Conservation (phyloP, 92 coral and sea anemone species). For the Phenganax stokvisi region DNA sequence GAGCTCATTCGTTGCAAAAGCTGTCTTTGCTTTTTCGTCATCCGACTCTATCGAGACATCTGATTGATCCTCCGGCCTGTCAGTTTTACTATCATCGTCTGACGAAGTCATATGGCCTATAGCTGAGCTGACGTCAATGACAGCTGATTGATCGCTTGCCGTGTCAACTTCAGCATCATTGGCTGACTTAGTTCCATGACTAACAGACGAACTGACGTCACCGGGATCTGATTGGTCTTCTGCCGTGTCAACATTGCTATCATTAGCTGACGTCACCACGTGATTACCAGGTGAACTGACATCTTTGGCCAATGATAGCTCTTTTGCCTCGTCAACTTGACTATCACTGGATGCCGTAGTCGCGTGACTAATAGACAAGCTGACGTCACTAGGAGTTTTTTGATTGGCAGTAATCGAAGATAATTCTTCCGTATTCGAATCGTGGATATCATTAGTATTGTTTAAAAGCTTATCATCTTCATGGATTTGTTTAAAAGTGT, state of each 20-base stretch:
- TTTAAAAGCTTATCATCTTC: conserved; percentile 15
- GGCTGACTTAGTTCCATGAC: conserved; percentile 1
- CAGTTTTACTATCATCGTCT: neutral
- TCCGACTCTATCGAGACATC: neutral
- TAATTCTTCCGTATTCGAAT: neutral
- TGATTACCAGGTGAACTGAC: neutral
- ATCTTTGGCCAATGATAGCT: neutral
- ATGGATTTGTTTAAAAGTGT: conserved; percentile 19
- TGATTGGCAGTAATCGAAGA: neutral
- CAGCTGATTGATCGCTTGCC: neutral
- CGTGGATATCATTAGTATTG: neutral
- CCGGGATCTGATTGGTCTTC: conserved; percentile 4
- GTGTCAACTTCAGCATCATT: neutral
- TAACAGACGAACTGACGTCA: neutral
- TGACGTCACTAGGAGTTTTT: neutral
- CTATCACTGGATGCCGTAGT: neutral
- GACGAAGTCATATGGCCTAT: neutral
- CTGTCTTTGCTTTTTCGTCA: neutral
- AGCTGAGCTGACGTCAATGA: neutral
- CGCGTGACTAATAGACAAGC: neutral
- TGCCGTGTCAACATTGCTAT: neutral
- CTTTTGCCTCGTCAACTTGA: neutral
- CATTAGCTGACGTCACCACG: neutral
- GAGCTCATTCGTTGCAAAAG: neutral
- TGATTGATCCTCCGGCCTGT: neutral